Percentiles rank a stretch among this genome's conserved stretches.
These are phyloP conservation scores for Trypoxylus dichotomus DNA, from an alignment of 1,140 invertebrate genomes.

Conservation along the genomic window DNA sequence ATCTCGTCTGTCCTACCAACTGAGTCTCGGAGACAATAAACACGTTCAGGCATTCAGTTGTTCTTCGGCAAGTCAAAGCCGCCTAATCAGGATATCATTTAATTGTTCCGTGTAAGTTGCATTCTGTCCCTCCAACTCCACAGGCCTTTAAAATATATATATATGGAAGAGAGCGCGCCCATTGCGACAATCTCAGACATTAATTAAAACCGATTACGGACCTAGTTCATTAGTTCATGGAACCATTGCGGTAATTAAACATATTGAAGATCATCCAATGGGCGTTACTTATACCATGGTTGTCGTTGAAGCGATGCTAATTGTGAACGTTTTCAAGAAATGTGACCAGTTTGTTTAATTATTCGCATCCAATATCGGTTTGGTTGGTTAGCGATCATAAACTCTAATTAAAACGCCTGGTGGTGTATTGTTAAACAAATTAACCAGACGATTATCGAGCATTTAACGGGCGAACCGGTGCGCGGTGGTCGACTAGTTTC, in stretches of 20 bases:
- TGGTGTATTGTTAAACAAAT: constrained; percentile 29
- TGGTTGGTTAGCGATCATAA: constrained; percentile 1
- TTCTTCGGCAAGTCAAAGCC: constrained; percentile 33
- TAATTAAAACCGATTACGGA: constrained; percentile 42
- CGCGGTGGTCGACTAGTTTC: background rate
- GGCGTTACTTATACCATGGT: constrained; percentile 20
- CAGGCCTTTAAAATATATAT: constrained; percentile 39
- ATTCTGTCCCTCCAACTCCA: constrained; percentile 27
- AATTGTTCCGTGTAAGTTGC: constrained; percentile 32
- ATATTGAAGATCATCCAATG: constrained; percentile 28
- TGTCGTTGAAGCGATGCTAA: constrained; percentile 21
- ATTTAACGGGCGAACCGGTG: background rate
- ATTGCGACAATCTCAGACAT: constrained; percentile 52
- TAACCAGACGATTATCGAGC: constrained; percentile 23
- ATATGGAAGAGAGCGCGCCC: constrained; percentile 49
- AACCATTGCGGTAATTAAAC: constrained; percentile 40
- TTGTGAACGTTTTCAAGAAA: constrained; percentile 26
- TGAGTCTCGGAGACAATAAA: constrained; percentile 32
- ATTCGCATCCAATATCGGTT: constrained; percentile 4
- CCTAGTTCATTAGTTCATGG: constrained; percentile 47
- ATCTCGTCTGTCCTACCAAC: constrained; percentile 5
- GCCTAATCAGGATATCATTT: constrained; percentile 35
- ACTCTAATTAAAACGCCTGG: constrained; percentile 20
- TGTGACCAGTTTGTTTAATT: constrained; percentile 26
- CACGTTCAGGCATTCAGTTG: constrained; percentile 33